Evolutionary conservation across 2,113 vertebrate genomes (phyloP).

Genomic region (Macrotus californicus): DNA sequence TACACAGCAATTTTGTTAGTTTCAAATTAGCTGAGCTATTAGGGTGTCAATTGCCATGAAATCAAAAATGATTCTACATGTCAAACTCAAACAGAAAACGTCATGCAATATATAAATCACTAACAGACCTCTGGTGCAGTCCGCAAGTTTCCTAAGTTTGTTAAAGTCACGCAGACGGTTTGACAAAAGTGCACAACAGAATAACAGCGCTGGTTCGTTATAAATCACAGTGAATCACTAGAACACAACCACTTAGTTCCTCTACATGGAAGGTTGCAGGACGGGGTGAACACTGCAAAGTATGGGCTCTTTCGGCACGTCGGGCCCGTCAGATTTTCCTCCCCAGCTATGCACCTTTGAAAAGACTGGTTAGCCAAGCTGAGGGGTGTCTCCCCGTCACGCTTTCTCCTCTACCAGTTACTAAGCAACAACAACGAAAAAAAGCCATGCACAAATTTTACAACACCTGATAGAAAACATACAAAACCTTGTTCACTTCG

Average conservation of each 20-base stretch:
- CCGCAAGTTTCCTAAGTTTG: slow-evolving; percentile 64
- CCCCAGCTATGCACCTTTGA: slow-evolving; percentile 32
- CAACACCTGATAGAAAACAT: slow-evolving; percentile 34
- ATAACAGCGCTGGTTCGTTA: slow-evolving; percentile 59
- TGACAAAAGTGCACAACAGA: slow-evolving; percentile 65
- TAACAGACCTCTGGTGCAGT: slow-evolving; percentile 46
- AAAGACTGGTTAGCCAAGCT: slow-evolving; percentile 47
- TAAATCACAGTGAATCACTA: slow-evolving; percentile 65
- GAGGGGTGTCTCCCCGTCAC: not conserved
- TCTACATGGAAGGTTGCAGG: not conserved
- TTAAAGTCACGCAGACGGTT: slow-evolving; percentile 55
- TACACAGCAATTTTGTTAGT: slow-evolving; percentile 66
- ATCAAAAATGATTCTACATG: slow-evolving; percentile 62
- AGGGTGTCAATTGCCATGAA: slow-evolving; percentile 46
- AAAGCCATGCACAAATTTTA: slow-evolving; percentile 66
- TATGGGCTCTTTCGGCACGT: slow-evolving; percentile 28
- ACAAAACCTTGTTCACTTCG: slow-evolving; percentile 27
- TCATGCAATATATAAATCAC: slow-evolving; percentile 63
- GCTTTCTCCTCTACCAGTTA: slow-evolving; percentile 55
- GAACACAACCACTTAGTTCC: slow-evolving; percentile 22
- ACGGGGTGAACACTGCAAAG: not conserved
- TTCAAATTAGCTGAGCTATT: slow-evolving; percentile 61
- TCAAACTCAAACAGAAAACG: slow-evolving; percentile 64
- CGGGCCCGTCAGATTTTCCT: slow-evolving; percentile 37
- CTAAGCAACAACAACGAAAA: slow-evolving; percentile 35